Percentiles rank a stretch among this genome's conserved stretches.
Conservation (phyloP, 2,797 vertebrate species). For the Fringilla coelebs region DNA sequence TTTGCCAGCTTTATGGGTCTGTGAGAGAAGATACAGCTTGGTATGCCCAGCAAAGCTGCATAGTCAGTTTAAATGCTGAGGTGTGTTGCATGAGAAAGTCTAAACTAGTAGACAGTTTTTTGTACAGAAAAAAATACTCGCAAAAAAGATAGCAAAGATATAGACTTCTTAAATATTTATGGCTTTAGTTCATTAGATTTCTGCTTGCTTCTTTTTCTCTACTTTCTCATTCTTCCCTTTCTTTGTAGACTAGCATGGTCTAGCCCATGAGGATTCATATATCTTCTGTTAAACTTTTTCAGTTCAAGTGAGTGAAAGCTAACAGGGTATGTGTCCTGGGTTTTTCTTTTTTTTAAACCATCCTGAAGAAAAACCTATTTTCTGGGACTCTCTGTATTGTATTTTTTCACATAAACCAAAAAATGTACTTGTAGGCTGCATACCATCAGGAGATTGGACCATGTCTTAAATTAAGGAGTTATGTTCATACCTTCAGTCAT, state of each 20-base stretch:
- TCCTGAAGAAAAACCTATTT: not conserved
- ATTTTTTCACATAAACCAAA: not conserved
- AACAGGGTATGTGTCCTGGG: not conserved
- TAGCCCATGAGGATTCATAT: not conserved
- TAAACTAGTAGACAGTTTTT: not conserved
- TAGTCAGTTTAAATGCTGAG: not conserved
- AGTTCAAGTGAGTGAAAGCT: not conserved
- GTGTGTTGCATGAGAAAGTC: not conserved
- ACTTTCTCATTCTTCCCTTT: not conserved
- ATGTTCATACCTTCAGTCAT: not conserved
- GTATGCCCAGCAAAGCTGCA: not conserved
- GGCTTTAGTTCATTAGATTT: not conserved
- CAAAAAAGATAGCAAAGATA: not conserved
- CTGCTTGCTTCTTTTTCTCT: not conserved
- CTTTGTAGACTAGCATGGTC: not conserved
- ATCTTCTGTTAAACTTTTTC: not conserved
- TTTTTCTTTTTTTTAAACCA: not conserved
- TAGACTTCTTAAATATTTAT: not conserved
- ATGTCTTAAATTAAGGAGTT: not conserved
- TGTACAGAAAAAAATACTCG: not conserved
- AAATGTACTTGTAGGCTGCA: not conserved
- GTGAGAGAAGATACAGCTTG: not conserved
- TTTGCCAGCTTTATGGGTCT: not conserved
- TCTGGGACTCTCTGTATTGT: not conserved
- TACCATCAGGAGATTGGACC: not conserved